phyloP scores from a whole-genome alignment of 2,113 vertebrate genomes.

The Rhizomys pruinosus region DNA sequence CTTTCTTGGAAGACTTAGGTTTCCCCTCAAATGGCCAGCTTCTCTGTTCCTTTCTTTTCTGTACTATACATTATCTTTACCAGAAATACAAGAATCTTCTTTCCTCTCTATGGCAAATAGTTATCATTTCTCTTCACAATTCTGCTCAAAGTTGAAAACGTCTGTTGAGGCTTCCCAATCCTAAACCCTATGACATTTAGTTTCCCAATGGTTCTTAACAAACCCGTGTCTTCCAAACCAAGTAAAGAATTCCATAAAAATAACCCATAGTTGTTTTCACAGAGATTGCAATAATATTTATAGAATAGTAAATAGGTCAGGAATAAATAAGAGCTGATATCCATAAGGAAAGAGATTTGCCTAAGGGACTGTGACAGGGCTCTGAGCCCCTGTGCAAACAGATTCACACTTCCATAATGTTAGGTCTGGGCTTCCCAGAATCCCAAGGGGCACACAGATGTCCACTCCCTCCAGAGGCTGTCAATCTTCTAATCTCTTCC shows the following conservation, averaged over 20 bases:
- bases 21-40: background rate
- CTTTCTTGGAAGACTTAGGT: background rate
- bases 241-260: background rate
- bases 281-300: background rate
- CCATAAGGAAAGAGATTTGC: background rate
- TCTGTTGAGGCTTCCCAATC: background rate
- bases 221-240: background rate
- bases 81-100: background rate
- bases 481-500: too few relatives aligned
- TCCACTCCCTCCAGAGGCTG: too few relatives aligned
- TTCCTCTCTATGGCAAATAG: background rate
- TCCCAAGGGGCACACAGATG: too few relatives aligned
- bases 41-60: background rate
- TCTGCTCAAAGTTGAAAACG: background rate
- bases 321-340: background rate
- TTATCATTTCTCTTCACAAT: background rate
- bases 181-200: background rate
- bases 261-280: background rate
- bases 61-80: background rate
- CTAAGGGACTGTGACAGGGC: accelerated
- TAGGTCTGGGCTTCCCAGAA: too few relatives aligned
- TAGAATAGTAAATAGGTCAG: background rate
- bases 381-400: accelerated
- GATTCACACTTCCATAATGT: too few relatives aligned
- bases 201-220: background rate